phyloP scores from a whole-genome alignment of 2,888 invertebrate species.

The Drosophila flavopinicola region DNA sequence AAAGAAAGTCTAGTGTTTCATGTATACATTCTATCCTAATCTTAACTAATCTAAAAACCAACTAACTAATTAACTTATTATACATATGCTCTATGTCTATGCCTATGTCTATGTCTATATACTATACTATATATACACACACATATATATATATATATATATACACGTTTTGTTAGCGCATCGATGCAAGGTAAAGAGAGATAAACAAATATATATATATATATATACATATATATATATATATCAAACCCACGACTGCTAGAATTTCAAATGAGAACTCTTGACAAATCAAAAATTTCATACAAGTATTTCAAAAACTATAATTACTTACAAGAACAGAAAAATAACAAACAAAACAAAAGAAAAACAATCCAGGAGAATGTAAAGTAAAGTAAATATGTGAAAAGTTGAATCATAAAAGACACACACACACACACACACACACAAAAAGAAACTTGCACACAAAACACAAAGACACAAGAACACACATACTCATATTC shows the following conservation, averaged over 20 bases:
- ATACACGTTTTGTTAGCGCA: constrained; percentile 76
- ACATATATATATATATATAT: constrained; percentile 44
- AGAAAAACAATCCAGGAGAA: constrained; percentile 17
- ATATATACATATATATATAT: constrained; percentile 30
- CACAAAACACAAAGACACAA: constrained; percentile 19
- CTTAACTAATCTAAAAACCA: constrained; percentile 40
- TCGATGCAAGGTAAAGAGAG: constrained; percentile 71
- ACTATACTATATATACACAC: constrained; percentile 33
- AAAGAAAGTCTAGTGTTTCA: constrained; percentile 72
- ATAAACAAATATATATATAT: constrained; percentile 45
- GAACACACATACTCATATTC: constrained; percentile 6
- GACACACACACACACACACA: constrained; percentile 15
- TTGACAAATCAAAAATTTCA: constrained; percentile 81
- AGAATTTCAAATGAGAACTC: constrained; percentile 80
- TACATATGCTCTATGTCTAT: constrained; percentile 70
- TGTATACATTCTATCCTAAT: constrained; percentile 66
- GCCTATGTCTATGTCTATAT: constrained; percentile 64
- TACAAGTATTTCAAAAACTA: constrained; percentile 72
- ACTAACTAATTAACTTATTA: constrained; percentile 46
- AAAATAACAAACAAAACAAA: constrained; percentile 28
- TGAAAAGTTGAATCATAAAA: constrained; percentile 47
- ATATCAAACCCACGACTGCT: constrained; percentile 76
- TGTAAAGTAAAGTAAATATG: constrained; percentile 31
- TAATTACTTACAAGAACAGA: constrained; percentile 38
- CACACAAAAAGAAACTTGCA: constrained; percentile 15